Evolutionary conservation across 1,140 invertebrate genomes (phyloP).

Genomic region (Drosophila punjabiensis): DNA sequence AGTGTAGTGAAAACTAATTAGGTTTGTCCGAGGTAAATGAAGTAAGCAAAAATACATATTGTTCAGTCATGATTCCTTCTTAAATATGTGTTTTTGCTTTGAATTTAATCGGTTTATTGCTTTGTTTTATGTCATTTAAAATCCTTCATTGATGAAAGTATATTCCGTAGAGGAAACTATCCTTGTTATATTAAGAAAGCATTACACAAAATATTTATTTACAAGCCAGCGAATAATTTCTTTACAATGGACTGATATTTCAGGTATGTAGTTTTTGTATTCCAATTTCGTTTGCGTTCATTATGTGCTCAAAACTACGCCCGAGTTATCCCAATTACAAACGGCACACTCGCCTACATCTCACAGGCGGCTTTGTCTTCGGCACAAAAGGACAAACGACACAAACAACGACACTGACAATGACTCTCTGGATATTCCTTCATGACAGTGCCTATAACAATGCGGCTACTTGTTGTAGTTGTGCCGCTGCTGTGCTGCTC

Average conservation of each 20-base stretch:
- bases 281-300: slow-evolving; percentile 12
- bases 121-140: no score
- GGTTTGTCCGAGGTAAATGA: background rate
- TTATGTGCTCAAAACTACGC: slow-evolving; percentile 26
- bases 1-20: background rate
- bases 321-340: slow-evolving; percentile 28
- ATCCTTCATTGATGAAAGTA: background rate
- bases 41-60: background rate
- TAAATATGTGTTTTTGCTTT: background rate
- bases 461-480: slow-evolving; percentile 39
- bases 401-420: slow-evolving; percentile 44
- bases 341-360: slow-evolving; percentile 1
- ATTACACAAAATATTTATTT: background rate
- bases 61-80: background rate
- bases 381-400: slow-evolving; percentile 19
- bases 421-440: slow-evolving; percentile 34
- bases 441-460: slow-evolving; percentile 38
- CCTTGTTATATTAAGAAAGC: background rate
- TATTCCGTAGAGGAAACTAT: no score
- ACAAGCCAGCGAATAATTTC: background rate
- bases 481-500: slow-evolving; percentile 1
- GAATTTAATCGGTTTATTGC: background rate
- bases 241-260: background rate
- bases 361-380: slow-evolving; percentile 15
- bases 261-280: background rate